phyloP scores from a whole-genome alignment of 2,113 vertebrate species.

The Bos indicus region DNA sequence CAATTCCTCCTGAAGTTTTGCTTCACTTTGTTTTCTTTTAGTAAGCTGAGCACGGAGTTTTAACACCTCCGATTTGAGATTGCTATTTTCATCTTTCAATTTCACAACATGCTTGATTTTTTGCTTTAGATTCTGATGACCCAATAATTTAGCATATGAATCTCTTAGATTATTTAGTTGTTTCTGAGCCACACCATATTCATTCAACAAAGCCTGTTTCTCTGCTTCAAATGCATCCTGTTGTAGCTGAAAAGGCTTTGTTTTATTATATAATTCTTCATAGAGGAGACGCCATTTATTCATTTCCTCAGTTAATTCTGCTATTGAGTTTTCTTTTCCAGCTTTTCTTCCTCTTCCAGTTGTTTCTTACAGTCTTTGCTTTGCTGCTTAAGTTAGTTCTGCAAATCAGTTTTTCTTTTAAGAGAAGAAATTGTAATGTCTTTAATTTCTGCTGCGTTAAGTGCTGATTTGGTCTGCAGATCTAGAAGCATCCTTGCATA shows the following conservation, averaged over 20 bases:
- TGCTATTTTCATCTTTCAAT: constrained; percentile 91
- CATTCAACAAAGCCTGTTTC: constrained; percentile 86
- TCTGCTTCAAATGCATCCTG: constrained; percentile 92
- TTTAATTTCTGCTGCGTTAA: constrained; percentile 84
- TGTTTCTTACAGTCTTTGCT: constrained; percentile 76
- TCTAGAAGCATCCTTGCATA: constrained; percentile 87
- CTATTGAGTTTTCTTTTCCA: constrained; percentile 68
- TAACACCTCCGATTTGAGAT: constrained; percentile 89
- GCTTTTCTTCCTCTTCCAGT: constrained; percentile 72
- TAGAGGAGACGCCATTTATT: constrained; percentile 87
- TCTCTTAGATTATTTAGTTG: constrained; percentile 90
- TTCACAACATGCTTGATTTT: constrained; percentile 98
- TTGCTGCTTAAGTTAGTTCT: constrained; percentile 82
- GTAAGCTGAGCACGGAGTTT: constrained; percentile 84
- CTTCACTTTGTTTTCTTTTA: constrained; percentile 82
- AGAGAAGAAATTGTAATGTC: constrained; percentile 67
- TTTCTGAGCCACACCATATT: constrained; percentile 90
- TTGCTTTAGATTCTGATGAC: constrained; percentile 97
- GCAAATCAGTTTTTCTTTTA: constrained; percentile 73
- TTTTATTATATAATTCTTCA: constrained; percentile 91
- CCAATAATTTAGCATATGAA: constrained; percentile 91
- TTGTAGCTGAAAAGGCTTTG: constrained; percentile 94
- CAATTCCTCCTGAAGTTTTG: constrained; percentile 83
- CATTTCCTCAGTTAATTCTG: constrained; percentile 70
- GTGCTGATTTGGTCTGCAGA: constrained; percentile 80